Percentiles rank a stretch among this genome's conserved stretches.
These are phyloP conservation scores for Mellivora capensis DNA, from an alignment of 2,113 vertebrate species.

Conservation along the genomic window DNA sequence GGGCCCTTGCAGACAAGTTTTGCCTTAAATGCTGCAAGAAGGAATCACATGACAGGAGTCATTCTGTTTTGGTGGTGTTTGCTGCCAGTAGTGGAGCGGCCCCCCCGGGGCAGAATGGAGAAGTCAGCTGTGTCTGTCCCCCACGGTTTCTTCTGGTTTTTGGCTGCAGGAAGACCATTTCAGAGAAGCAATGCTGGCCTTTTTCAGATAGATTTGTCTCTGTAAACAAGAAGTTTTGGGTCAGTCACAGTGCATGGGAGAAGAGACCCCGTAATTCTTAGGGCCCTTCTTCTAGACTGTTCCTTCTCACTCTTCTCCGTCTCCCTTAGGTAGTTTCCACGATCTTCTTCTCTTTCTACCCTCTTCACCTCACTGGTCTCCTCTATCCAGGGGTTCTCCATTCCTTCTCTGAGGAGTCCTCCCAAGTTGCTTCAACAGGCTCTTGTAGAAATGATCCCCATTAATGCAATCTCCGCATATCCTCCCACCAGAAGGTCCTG, in stretches of 20 bases:
- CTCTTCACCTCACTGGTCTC: neutral
- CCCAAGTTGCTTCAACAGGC: neutral
- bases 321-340: neutral
- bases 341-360: neutral
- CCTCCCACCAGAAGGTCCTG: neutral
- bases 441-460: neutral
- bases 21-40: neutral
- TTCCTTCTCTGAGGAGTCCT: neutral
- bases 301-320: neutral
- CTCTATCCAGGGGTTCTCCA: neutral
- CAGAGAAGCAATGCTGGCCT: neutral
- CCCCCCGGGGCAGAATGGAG: neutral
- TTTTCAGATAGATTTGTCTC: neutral
- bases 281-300: neutral
- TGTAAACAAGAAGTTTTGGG: slow-evolving; percentile 20
- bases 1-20: neutral
- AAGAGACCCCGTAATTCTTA: neutral
- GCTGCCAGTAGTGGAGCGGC: neutral
- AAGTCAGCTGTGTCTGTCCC: neutral
- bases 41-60: neutral
- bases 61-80: neutral
- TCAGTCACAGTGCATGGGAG: neutral
- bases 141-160: neutral
- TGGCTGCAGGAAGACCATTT: neutral
- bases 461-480: neutral